phyloP scores from a whole-genome alignment of 92 coral and sea anemone genomes.

The Parazoanthus atlanticus region DNA sequence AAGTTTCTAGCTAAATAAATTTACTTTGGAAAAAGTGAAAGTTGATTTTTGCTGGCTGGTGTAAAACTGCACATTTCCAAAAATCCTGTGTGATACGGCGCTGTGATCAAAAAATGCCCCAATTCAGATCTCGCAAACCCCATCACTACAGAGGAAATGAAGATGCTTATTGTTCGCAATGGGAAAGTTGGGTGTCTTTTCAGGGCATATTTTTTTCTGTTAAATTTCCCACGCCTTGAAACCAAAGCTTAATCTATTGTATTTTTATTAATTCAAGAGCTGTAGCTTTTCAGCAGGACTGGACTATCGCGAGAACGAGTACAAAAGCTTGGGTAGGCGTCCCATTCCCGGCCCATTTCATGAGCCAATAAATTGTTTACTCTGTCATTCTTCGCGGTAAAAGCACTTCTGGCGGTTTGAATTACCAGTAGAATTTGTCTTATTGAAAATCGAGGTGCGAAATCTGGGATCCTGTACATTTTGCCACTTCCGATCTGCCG shows the following conservation, averaged over 20 bases:
- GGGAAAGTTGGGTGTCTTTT: slow-evolving; percentile 2
- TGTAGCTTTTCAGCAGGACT: slow-evolving; percentile 8
- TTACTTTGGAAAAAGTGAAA: neutral
- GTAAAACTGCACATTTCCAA: neutral
- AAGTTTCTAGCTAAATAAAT: neutral
- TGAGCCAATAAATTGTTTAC: slow-evolving; percentile 14
- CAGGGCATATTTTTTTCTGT: neutral
- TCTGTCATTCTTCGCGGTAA: slow-evolving; percentile 11
- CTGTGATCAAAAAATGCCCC: slow-evolving; percentile 10
- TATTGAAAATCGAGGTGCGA: slow-evolving; percentile 7
- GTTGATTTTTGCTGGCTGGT: neutral
- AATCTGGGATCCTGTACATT: slow-evolving; percentile 22
- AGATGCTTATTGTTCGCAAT: neutral
- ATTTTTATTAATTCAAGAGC: neutral
- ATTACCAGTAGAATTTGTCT: neutral
- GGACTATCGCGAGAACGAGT: neutral
- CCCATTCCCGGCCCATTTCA: neutral
- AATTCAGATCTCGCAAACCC: neutral
- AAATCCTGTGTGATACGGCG: neutral
- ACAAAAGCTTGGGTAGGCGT: neutral
- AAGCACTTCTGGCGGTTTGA: slow-evolving; percentile 24
- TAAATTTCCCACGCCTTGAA: neutral
- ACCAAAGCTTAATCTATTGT: neutral
- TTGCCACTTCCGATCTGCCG: slow-evolving; percentile 28
- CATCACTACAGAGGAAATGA: neutral